Base-by-base conservation (phyloP, 2,888 invertebrate genomes). In the Tridacna crocea region DNA sequence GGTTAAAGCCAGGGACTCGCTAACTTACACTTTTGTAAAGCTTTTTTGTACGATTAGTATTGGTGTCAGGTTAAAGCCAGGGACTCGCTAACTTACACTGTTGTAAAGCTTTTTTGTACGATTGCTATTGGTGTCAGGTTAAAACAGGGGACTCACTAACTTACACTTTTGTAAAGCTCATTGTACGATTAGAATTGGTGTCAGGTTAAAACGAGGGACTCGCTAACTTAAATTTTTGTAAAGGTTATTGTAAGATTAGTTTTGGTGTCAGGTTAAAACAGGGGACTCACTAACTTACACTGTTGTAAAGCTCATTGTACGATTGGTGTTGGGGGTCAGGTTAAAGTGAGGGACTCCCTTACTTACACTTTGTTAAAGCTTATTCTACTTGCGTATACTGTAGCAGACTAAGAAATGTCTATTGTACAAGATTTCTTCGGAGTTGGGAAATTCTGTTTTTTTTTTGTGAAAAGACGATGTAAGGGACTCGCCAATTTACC, bases 51-150 rank as follows among this genome's bases (percentile, higher is more conserved):
- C n/a, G n/a, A n/a, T n/a, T n/a, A n/a, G 22, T 26, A 6, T n/a
- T 58, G 58, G 72, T 72, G n/a, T 60, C 27, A 17, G 60, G 8
- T 48, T 65, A 13, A 51, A 47, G 46, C 24, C n/a, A 36, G 75
- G 75, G 75, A 63, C 75, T 24, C 65, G 27, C 6, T 27, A 75
- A 75, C 65, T 75, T 75, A 75, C 75, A 75, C 26, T 48, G 46
- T 17, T 66, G 47, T 47, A 65, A 26, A 73, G 58, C 36, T 10
- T 17, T 27, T 17, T 12, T 26, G 66, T 48, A n/a, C 55, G 58
- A 19, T 13, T 72, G 24, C 36, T n/a, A 11, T 47, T 65, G 66
- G 74, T 55, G 46, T 36, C 27, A 17, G 60, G 17, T 48, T 65
- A 6, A 51, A 47, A 24, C 24, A 22, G 17, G 75, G 75, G 75